Base-by-base conservation (phyloP, 2,888 invertebrate species). In the Brenthis ino region DNA sequence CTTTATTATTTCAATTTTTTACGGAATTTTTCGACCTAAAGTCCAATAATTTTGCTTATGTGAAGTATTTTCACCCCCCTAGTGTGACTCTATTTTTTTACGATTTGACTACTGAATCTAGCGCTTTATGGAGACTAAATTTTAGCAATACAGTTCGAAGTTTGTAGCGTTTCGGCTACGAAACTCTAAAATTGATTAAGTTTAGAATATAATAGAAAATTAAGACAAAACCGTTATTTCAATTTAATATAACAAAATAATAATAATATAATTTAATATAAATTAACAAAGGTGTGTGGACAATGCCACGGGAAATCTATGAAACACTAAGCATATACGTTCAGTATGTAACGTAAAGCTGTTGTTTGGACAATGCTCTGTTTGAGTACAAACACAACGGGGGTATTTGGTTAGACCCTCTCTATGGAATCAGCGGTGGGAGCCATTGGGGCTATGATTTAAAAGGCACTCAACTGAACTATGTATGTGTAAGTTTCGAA, bases 391-490 rank as follows among this genome's bases (percentile, higher is more conserved):
- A 71, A 71, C 64, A 68, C 63, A 68, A 64, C 50, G 43, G 47
- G 33, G 56, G 24, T 71, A 64, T 71, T 71, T 71, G 56, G 53
- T 64, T 69, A 60, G 60, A 68, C 56, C 57, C 54, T 55, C 68
- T 28, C 56, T 24, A 33, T 20, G 56, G 65, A 64, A 66, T 57
- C 66, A 56, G 28, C 50, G 51, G 51, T 57, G 53, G 55, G 12
- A 53, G 48, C 16, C 14, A 24, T 64, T 54, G 65, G 65, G 20
- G 61, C 37, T 71, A 65, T 68, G 57, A 68, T 68, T 67, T 65
- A 70, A 68, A 70, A 71, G 68, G 61, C 65, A 63, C 65, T 71
- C 65, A 53, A 63, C 33, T 67, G 56, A 68, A 58, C 68, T 67
- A 68, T 70, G 58, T 67, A 68, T 70, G 58, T 67, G 61, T 47